phyloP scores from a whole-genome alignment of 2,888 invertebrate species.

The Stenodema calcarata region DNA sequence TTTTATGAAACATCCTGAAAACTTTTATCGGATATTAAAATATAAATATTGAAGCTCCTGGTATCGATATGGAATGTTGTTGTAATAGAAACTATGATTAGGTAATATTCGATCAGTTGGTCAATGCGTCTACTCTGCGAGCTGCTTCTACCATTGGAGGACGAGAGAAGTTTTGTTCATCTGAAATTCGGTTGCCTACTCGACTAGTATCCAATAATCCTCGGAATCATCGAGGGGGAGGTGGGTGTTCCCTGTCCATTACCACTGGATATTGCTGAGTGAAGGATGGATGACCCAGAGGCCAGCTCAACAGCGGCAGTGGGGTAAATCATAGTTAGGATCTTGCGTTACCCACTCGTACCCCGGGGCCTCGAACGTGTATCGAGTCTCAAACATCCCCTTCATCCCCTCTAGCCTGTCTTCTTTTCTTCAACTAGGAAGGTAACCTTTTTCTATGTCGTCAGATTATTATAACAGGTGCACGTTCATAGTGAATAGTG shows the following conservation, averaged over 20 bases:
- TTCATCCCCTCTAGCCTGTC: not conserved
- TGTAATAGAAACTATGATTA: too few relatives aligned
- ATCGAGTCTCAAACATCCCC: constrained; percentile 3
- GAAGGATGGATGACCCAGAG: not conserved
- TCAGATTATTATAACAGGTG: too few relatives aligned
- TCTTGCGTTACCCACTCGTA: not conserved
- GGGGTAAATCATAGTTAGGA: constrained; percentile 31
- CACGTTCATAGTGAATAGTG: too few relatives aligned
- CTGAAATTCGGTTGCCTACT: not conserved
- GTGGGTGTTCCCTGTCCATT: not conserved
- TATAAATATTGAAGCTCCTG: too few relatives aligned
- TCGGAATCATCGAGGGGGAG: not conserved
- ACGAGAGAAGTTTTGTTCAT: too few relatives aligned
- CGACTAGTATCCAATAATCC: not conserved
- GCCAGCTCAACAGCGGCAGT: not conserved
- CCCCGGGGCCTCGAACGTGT: constrained; percentile 18
- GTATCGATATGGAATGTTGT: too few relatives aligned
- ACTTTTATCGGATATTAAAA: too few relatives aligned
- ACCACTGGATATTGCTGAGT: not conserved
- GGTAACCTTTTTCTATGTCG: not conserved
- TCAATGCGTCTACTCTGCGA: too few relatives aligned
- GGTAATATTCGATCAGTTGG: too few relatives aligned
- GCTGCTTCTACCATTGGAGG: too few relatives aligned
- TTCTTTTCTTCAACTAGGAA: not conserved
- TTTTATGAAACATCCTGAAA: too few relatives aligned